Evolutionary conservation across 2,797 vertebrate species (phyloP), one percentile per base, ranked within the genome.

Genomic region (Rhinatrema bivittatum): DNA sequence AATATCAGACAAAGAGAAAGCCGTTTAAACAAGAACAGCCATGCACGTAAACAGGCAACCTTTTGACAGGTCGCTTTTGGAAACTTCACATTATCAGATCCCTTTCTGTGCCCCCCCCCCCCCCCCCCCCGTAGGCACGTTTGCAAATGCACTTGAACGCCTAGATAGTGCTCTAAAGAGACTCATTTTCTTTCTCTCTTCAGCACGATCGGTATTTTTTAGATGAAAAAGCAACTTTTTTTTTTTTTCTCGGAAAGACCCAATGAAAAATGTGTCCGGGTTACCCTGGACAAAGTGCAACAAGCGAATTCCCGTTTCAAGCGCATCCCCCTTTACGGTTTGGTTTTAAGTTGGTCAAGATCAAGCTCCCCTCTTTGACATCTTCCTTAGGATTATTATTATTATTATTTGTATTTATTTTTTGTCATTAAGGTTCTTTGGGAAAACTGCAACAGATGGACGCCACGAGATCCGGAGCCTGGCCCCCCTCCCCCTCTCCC

Each of bases 11-110:
- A n/a, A n/a, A n/a, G n/a, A n/a, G n/a, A n/a, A n/a, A n/a, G n/a
- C n/a, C n/a, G n/a, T n/a, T 73, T 79, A 63, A 52, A 74, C 79
- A 79, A 79, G 77, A 63, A 84, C 70, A 66, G 69, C 64, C 78
- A 57, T 62, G 70, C 51, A n/a, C 70, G 71, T 62, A 46, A 36
- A 51, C 66, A 67, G 33, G 34, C 46, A 34, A 36, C 43, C 37
- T n/a, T n/a, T n/a, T n/a, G 34, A 22, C 55, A 34, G 48, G 32
- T 23, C 18, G 21, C 20, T 21, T 28, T 20, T 28, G 20, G 6
- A 9, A 26, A 29, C 9, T 48, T 37, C 41, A 27, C 15, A 37
- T 23, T 42, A 13, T 36, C 2, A 4, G n/a, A 27, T 32, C 38
- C 13, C 4, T 13, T 9, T 4, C 20, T 29, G n/a, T 2, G 22